A percentile compares a stretch with the other conserved stretches of the same genome.
phyloP scores from a whole-genome alignment of 1,140 invertebrate species.

The Atta texana region DNA sequence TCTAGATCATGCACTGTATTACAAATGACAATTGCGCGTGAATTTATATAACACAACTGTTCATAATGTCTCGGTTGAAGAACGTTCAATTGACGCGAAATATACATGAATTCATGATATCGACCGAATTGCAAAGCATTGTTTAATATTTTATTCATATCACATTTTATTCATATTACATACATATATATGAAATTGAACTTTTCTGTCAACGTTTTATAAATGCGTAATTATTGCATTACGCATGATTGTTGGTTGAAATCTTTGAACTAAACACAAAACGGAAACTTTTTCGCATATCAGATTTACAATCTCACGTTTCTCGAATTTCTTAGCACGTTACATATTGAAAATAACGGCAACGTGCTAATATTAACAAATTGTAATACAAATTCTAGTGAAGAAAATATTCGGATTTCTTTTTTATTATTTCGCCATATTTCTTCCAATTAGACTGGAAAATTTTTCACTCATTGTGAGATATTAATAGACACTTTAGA shows the following conservation, averaged over 20 bases:
- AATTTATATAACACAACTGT: slow-evolving; percentile 7
- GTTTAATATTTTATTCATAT: neutral
- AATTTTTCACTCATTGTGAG: neutral
- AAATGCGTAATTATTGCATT: neutral
- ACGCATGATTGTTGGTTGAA: neutral
- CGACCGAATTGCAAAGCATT: neutral
- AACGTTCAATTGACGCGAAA: slow-evolving; percentile 5
- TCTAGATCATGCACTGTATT: neutral
- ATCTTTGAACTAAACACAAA: neutral
- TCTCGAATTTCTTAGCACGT: neutral
- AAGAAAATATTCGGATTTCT: slow-evolving; percentile 22
- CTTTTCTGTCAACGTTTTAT: slow-evolving; percentile 9
- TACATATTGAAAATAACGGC: neutral
- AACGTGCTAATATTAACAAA: neutral
- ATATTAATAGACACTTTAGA: neutral
- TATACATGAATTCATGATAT: neutral
- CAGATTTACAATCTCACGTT: neutral
- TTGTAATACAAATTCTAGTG: slow-evolving; percentile 23
- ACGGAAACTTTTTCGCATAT: slow-evolving; percentile 1
- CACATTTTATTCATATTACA: too few species aligned
- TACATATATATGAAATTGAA: neutral
- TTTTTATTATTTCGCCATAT: slow-evolving; percentile 19
- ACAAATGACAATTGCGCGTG: too few species aligned
- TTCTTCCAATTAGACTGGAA: neutral
- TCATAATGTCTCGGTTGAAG: neutral